Evolutionary conservation across 2,113 vertebrate species (phyloP), one percentile per base, ranked within the genome.

Genomic region (Amazona guildingii): DNA sequence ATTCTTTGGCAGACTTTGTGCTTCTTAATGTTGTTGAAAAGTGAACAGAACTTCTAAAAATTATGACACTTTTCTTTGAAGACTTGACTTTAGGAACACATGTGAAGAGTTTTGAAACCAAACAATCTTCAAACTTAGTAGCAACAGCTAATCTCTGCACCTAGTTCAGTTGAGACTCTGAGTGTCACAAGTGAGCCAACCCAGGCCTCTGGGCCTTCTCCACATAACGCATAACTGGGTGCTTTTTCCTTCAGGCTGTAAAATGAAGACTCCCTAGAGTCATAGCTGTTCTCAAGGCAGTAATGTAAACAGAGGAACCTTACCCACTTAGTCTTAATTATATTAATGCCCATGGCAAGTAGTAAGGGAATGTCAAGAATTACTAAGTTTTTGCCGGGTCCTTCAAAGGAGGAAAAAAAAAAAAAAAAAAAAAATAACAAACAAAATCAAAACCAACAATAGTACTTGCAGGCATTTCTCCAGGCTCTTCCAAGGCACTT

Each of bases 291-390:
- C 11, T 63, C 23, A 54, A 48, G 17, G n/a, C 29, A 73, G 35
- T 3, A 35, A 5, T 0, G 0, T 16, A 37, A 79, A 48, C 1
- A 49, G 18, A 75, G 17, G 9, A 87, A 11, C 39, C 17, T 68
- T 1, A 41, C 13, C 16, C 59, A 41, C 10, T 24, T 62, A 25
- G 9, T 28, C 66, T 35, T 23, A 33, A 44, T 84, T n/a, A 37
- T 7, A 67, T 35, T 25, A 72, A 37, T 9, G 13, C n/a, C 29
- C 43, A 23, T 2, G 11, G 14, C 5, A 5, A 64, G 28, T 7
- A 59, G 16, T 25, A 31, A 68, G 20, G 9, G 17, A 31, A 44
- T 2, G 11, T 15, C 67, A 35, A 69, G 39, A 41, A 61, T 23
- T 6, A n/a, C 6, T 5, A 52, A 24, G 10, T 4, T 74, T 54